A percentile compares a stretch with the other conserved stretches of the same genome.
phyloP scores from a whole-genome alignment of 2,113 vertebrate species.

The Sinocyclocheilus grahami region DNA sequence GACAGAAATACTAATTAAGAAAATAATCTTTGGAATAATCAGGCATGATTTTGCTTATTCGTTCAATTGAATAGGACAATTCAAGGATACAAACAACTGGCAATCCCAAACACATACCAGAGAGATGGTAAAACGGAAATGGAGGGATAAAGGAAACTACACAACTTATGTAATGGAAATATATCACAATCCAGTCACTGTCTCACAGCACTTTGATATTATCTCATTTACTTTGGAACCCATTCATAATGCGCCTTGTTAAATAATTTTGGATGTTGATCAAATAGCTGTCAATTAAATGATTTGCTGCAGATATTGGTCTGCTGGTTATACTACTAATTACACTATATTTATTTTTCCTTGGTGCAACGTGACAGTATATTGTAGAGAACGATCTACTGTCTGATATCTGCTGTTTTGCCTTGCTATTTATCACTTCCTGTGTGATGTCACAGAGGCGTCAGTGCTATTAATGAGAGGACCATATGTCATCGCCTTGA shows the following conservation, averaged over 20 bases:
- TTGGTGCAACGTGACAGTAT: not conserved
- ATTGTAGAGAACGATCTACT: not conserved
- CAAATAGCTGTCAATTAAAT: conserved; percentile 15
- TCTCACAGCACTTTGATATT: not conserved
- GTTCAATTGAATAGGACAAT: not conserved
- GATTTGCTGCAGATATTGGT: conserved; percentile 3
- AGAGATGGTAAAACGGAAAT: not conserved
- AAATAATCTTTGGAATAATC: too few relatives aligned
- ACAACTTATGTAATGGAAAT: not conserved
- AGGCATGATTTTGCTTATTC: not conserved
- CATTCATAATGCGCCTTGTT: not conserved
- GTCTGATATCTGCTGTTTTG: conserved; percentile 17
- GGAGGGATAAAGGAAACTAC: not conserved
- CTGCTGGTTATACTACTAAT: conserved; percentile 1
- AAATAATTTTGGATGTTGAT: conserved; percentile 22
- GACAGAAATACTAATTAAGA: not conserved
- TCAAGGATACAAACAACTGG: not conserved
- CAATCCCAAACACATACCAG: not conserved
- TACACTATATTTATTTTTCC: not conserved
- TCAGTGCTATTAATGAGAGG: conserved; percentile 26
- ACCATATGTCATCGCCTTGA: conserved; percentile 18
- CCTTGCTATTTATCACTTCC: conserved; percentile 46
- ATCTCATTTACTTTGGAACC: conserved; percentile 2
- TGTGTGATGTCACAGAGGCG: conserved; percentile 60
- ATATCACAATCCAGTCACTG: not conserved